Percentiles rank a stretch among this genome's conserved stretches.
Conservation (phyloP, 2,113 vertebrate genomes). For the Electrona antarctica region DNA sequence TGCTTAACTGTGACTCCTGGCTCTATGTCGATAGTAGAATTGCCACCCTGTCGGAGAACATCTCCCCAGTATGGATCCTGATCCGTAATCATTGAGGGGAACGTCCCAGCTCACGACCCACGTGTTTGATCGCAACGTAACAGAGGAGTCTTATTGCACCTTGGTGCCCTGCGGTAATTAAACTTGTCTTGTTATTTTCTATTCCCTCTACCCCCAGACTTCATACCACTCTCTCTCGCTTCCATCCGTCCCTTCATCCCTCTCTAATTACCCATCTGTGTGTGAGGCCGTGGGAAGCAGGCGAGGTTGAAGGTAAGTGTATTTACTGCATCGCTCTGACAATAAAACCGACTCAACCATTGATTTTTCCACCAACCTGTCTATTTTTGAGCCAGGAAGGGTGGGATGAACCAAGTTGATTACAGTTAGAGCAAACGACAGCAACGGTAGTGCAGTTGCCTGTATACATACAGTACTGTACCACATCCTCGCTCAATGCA, state of each 20-base stretch:
- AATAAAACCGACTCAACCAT: conserved; percentile 71
- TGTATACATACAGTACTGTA: conserved; percentile 14
- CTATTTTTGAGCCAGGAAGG: conserved; percentile 46
- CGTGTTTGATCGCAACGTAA: conserved; percentile 46
- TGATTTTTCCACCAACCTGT: conserved; percentile 72
- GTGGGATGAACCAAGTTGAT: conserved; percentile 66
- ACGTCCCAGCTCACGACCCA: conserved; percentile 27
- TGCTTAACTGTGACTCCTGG: neutral
- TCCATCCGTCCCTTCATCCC: conserved; percentile 25
- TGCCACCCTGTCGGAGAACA: conserved; percentile 6
- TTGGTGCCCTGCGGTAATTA: conserved; percentile 36
- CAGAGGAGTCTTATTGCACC: conserved; percentile 39
- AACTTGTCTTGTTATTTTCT: conserved; percentile 49
- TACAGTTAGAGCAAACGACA: conserved; percentile 78
- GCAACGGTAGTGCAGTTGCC: conserved; percentile 50
- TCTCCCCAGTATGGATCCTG: conserved; percentile 18
- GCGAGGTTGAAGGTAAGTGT: conserved; percentile 73
- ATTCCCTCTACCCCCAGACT: conserved; percentile 38
- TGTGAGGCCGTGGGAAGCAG: conserved; percentile 55
- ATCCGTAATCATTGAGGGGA: conserved; percentile 32
- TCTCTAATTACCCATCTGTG: conserved; percentile 58
- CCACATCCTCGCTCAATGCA: conserved; percentile 16
- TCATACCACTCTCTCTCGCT: neutral
- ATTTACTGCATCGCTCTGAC: conserved; percentile 75
- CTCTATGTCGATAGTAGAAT: conserved; percentile 11